phyloP scores from a whole-genome alignment of 2,888 invertebrate species.

The Melipona beecheii region DNA sequence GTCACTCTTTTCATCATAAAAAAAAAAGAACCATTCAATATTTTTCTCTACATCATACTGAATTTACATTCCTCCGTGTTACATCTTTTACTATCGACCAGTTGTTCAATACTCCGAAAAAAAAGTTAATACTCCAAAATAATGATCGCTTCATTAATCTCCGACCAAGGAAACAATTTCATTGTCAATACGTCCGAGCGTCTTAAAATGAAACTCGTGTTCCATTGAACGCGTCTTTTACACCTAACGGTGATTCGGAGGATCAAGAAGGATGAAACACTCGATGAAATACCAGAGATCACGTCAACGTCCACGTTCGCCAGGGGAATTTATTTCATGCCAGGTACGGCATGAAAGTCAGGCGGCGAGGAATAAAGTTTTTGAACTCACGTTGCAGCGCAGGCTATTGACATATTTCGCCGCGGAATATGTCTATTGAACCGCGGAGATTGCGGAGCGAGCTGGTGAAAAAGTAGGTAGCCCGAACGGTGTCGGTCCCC shows the following conservation, averaged over 20 bases:
- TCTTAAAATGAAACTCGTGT: too few species aligned
- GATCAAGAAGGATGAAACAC: not conserved
- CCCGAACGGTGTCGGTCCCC: slow-evolving; percentile 30
- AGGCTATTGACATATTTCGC: slow-evolving; percentile 18
- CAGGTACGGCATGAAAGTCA: not conserved
- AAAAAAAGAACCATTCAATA: too few species aligned
- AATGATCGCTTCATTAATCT: not conserved
- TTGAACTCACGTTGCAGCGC: slow-evolving; percentile 4
- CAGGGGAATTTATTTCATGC: not conserved
- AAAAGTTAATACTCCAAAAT: not conserved
- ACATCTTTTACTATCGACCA: not conserved
- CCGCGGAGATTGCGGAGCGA: slow-evolving; percentile 14
- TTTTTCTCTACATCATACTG: not conserved
- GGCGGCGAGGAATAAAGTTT: not conserved
- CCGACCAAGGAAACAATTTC: not conserved
- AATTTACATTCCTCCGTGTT: not conserved
- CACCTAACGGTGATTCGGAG: not conserved
- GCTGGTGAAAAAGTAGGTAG: slow-evolving; percentile 35
- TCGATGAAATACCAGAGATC: not conserved
- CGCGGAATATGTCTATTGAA: not conserved
- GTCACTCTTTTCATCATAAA: too few species aligned
- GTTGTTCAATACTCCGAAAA: not conserved
- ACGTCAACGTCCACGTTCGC: not conserved
- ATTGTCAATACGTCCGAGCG: too few species aligned
- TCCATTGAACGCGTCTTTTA: too few species aligned